A percentile compares a stretch with the other conserved stretches of the same genome.
phyloP scores from a whole-genome alignment of 2,113 vertebrate species.

The Aegypius monachus region DNA sequence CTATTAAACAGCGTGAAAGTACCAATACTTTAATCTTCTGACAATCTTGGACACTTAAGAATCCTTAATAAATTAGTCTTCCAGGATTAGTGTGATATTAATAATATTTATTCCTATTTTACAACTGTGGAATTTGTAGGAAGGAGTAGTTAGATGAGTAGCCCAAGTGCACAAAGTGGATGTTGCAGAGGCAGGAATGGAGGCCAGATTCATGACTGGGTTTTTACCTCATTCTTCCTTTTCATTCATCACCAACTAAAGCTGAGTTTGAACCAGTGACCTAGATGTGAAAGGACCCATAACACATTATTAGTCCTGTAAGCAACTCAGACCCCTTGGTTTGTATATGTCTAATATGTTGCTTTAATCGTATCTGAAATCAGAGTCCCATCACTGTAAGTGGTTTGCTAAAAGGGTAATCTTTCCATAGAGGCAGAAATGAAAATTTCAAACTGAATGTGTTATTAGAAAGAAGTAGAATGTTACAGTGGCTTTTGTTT shows the following conservation, averaged over 20 bases:
- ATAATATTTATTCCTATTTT: neutral
- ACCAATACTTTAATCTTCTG: neutral
- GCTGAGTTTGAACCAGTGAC: constrained; percentile 40
- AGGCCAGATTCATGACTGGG: neutral
- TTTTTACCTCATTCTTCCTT: constrained; percentile 28
- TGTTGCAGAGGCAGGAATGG: neutral
- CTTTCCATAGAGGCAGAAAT: constrained; percentile 2
- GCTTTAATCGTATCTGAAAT: constrained; percentile 16
- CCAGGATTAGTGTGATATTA: neutral
- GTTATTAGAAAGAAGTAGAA: neutral
- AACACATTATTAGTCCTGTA: constrained; percentile 37
- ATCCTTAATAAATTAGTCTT: neutral
- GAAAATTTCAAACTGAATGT: neutral
- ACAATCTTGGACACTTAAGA: neutral
- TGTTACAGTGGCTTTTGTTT: neutral
- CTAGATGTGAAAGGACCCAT: constrained; percentile 42
- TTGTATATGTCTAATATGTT: constrained; percentile 3
- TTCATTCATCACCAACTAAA: constrained; percentile 20
- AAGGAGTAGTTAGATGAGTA: neutral
- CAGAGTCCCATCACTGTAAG: neutral
- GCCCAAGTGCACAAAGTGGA: neutral
- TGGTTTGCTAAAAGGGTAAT: constrained; percentile 18
- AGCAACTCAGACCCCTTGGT: neutral
- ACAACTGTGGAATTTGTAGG: neutral
- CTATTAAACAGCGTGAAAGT: neutral